Evolutionary conservation across 2,888 invertebrate species (phyloP).

Genomic region (Pimpla rufipes): DNA sequence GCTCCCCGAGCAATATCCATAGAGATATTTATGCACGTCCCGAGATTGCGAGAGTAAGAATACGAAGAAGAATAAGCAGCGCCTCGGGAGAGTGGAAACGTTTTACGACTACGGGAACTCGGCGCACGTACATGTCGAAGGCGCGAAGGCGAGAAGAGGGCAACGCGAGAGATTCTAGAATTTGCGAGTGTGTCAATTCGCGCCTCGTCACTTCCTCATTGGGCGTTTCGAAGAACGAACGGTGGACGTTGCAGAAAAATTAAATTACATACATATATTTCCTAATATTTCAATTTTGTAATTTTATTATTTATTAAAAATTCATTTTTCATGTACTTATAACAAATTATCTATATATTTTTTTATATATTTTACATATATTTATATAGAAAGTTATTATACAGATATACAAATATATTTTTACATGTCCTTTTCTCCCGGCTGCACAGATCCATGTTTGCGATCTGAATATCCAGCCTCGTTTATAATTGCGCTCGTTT

Average conservation of each 20-base stretch:
- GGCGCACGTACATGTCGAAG: constrained; percentile 10
- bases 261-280: no score
- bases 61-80: constrained; percentile 16
- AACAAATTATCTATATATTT: no score
- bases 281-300: no score
- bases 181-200: constrained; percentile 57
- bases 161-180: constrained; percentile 41
- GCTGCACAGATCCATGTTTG: constrained; percentile 9
- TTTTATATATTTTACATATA: no score
- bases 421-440: background rate
- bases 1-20: constrained; percentile 32
- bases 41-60: constrained; percentile 16
- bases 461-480: constrained; percentile 16
- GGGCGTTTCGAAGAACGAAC: constrained; percentile 47
- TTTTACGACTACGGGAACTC: constrained; percentile 37
- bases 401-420: no score
- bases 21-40: constrained; percentile 21
- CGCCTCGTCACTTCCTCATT: constrained; percentile 63
- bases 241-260: constrained; percentile 22
- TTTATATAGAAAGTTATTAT: no score
- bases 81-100: constrained; percentile 35
- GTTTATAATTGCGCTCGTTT: constrained; percentile 36
- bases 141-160: constrained; percentile 18
- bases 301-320: no score
- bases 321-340: no score